phyloP scores from a whole-genome alignment of 1,140 invertebrate species.

The Cardiocondyla obscurior region DNA sequence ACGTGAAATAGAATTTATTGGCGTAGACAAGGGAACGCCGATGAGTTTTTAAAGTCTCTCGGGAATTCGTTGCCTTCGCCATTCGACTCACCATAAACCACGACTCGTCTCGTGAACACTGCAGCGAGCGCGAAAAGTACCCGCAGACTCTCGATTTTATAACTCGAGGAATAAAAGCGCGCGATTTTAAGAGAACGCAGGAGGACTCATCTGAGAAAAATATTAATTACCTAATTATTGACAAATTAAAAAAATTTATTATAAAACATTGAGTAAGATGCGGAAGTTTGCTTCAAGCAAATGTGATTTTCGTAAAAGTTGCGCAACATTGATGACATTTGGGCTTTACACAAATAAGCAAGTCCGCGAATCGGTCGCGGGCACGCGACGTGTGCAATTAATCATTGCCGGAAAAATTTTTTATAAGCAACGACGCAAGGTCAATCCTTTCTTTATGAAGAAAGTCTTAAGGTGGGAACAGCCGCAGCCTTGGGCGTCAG shows the following conservation, averaged over 20 bases:
- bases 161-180: neutral
- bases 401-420: slow-evolving; percentile 20
- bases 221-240: too few relatives aligned
- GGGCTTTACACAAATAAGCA: neutral
- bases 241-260: too few relatives aligned
- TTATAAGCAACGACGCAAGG: slow-evolving; percentile 12
- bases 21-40: slow-evolving; percentile 55
- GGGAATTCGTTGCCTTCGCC: slow-evolving; percentile 68
- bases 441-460: neutral
- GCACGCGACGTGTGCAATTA: neutral
- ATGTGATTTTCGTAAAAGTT: too few relatives aligned
- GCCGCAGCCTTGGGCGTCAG: slow-evolving; percentile 71
- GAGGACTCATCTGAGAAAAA: neutral
- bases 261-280: too few relatives aligned
- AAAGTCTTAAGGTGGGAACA: slow-evolving; percentile 33
- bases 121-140: neutral
- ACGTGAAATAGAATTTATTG: slow-evolving; percentile 67
- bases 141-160: slow-evolving; percentile 3
- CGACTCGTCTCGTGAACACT: slow-evolving; percentile 65
- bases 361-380: neutral
- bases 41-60: slow-evolving; percentile 65
- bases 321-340: too few relatives aligned
- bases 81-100: slow-evolving; percentile 79
- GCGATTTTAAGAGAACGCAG: neutral
- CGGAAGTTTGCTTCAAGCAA: too few relatives aligned